Base-by-base conservation (phyloP, 2,888 invertebrate genomes). In the Drosophila flavopinicola region DNA sequence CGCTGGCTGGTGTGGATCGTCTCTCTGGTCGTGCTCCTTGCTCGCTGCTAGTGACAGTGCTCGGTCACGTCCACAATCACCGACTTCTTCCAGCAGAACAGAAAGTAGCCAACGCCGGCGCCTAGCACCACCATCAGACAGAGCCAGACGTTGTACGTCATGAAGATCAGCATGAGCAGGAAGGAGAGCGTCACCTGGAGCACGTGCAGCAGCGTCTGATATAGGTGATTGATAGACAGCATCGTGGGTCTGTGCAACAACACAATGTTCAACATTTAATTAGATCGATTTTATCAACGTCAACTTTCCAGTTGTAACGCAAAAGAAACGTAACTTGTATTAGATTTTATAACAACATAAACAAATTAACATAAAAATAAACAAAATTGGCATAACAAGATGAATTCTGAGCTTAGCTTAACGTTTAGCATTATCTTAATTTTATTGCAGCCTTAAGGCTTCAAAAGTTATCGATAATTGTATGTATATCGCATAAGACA, bases 61-160 rank as follows among this genome's bases (percentile, higher is more conserved):
- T 98, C 98, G 54, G 98, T 98, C 61, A 97, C 96, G 90, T 98
- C 98, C 2, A 98, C 97, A 48, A 97, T 95, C 10, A 97, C 95
- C 0, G 97, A 96, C 91, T 98, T 97, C 88, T 96, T 96, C 98
- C 98, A 98, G 54, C 98, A 98, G 89, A 98, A 98, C 35, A 98
- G 92, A 92, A 98, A 98, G 92, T 98, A 98, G 17, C 98, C 98
- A 9, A 95, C 93, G 1, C 96, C 97, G 1, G 97, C 96, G 35
- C 98, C 98, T 7, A 96, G 89, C 1, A 97, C 95, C 1, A 98
- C 96, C 0, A 97, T 96, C 42, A 96, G 90, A 90, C 98, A 98
- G 60, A 99, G 93, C 97, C 97, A 98, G 13, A 95, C 94, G 90
- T 98, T 98, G 93, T 97, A 98, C 1, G 98, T 98, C 98, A 98